A percentile compares a stretch with the other conserved stretches of the same genome.
These are phyloP conservation scores for Chlorodrepanis virens DNA, from an alignment of 2,113 vertebrate species.

Conservation along the genomic window DNA sequence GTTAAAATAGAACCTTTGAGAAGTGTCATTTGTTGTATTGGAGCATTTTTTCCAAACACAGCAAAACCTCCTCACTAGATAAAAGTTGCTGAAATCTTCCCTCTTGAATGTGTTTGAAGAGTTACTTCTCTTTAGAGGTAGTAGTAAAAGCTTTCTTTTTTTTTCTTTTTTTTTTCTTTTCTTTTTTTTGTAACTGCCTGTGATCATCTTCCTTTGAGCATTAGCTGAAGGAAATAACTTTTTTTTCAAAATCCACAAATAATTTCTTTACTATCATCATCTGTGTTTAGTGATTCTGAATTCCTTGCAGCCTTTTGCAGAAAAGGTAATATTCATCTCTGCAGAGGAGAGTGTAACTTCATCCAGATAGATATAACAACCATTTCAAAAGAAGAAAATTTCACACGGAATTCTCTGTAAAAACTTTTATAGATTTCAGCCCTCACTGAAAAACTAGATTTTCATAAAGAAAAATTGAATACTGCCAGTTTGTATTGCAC, in stretches of 20 bases:
- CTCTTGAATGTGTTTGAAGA: neutral
- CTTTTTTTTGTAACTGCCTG: neutral
- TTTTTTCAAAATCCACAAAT: neutral
- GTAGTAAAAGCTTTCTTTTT: neutral
- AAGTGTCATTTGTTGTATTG: neutral
- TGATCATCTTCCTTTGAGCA: neutral
- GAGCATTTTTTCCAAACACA: neutral
- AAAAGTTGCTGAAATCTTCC: neutral
- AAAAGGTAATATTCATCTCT: neutral
- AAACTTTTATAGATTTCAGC: neutral
- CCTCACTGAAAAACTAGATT: neutral
- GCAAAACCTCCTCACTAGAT: neutral
- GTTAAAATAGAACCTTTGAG: neutral
- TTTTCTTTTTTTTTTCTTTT: neutral
- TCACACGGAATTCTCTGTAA: neutral
- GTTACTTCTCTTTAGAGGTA: neutral
- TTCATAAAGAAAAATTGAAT: neutral
- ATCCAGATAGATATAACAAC: neutral
- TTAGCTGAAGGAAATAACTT: neutral
- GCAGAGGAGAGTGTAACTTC: neutral
- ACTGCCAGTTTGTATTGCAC: neutral
- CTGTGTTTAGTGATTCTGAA: neutral
- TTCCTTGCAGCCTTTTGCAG: neutral
- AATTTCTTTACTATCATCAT: neutral
- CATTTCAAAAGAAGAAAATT: neutral